A percentile compares a stretch with the other conserved stretches of the same genome.
These are phyloP conservation scores for Crenuchus spilurus DNA, from an alignment of 2,797 vertebrate species.

Conservation along the genomic window DNA sequence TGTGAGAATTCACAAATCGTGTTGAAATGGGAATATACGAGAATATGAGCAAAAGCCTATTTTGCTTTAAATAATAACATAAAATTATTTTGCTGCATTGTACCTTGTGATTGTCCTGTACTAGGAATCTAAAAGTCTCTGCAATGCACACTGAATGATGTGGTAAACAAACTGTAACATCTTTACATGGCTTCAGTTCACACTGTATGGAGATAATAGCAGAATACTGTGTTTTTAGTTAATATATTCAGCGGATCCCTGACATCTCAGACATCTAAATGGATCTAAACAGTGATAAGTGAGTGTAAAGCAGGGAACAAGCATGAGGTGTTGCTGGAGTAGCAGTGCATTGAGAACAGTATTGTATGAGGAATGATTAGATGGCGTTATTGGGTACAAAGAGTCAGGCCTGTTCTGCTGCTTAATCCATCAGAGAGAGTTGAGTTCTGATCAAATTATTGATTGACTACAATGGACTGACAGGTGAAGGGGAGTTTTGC, in stretches of 20 bases:
- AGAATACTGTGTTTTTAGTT: conserved; percentile 28
- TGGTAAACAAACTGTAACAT: no score
- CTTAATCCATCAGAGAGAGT: conserved; percentile 82
- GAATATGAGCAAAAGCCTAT: no score
- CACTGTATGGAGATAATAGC: background rate
- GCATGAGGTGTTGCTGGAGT: conserved; percentile 22
- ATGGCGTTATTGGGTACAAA: conserved; percentile 80
- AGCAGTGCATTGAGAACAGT: conserved; percentile 34
- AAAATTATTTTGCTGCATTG: no score
- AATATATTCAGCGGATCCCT: conserved; percentile 20
- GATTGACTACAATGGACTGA: conserved; percentile 63
- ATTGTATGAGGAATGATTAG: conserved; percentile 75
- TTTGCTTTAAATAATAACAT: no score
- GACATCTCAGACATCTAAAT: conserved; percentile 29
- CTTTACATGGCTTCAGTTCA: background rate
- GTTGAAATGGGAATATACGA: no score
- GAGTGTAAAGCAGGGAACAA: conserved; percentile 29
- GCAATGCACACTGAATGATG: no score
- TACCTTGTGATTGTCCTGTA: no score
- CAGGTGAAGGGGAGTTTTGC: conserved; percentile 15
- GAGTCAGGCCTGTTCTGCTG: conserved; percentile 75
- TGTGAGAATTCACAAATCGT: no score
- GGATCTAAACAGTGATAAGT: conserved; percentile 38
- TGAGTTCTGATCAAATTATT: conserved; percentile 80
- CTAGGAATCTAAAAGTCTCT: no score